Base-by-base conservation (phyloP, 2,797 vertebrate genomes). In the Acanthiza pusilla region DNA sequence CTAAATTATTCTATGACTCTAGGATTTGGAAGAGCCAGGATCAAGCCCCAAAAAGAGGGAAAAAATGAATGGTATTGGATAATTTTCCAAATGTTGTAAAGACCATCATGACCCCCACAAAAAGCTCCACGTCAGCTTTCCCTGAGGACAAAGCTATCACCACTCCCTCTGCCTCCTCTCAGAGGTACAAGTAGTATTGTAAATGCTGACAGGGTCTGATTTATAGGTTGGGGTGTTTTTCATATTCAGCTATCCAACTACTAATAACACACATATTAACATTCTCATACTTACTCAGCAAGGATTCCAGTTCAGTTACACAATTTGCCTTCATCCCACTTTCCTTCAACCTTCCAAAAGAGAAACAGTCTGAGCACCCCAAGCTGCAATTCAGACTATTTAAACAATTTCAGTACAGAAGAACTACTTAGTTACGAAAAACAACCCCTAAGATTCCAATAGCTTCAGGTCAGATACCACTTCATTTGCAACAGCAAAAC, bases 171-270 rank as follows among this genome's bases (percentile, higher is more conserved):
- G 75, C 55, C 73, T 93, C 60, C 43, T 84, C 77, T 76, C 34
- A 2, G 45, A 93, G 72, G 55, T 88, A 76, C 43, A 94, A 85
- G 86, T 62, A 68, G 4, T 38, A 70, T 4, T 55, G 76, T 25
- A 62, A 82, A 88, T 40, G 47, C 29, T 94, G 95, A 95, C 93
- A 93, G 40, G 34, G 29, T 21, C 40, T 76, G 77, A 94, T 86
- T 94, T 81, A 95, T 57, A 70, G 51, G 45, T 45, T 93, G 86
- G 40, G 50, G 63, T 38, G 76, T 70, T 95, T 88, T 26, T 90
- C 83, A 63, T 57, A 70, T 42, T 76, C 55, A 72, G 26, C 73
- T 72, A 79, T 81, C 70, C 71, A 72, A 88, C 36, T 36, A 48
- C 67, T 86, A 90, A 78, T 82, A 94, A 76, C 40, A 48, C 79